Evolutionary conservation across 2,797 vertebrate species (phyloP).

Genomic region (Hephaestus fuliginosus): DNA sequence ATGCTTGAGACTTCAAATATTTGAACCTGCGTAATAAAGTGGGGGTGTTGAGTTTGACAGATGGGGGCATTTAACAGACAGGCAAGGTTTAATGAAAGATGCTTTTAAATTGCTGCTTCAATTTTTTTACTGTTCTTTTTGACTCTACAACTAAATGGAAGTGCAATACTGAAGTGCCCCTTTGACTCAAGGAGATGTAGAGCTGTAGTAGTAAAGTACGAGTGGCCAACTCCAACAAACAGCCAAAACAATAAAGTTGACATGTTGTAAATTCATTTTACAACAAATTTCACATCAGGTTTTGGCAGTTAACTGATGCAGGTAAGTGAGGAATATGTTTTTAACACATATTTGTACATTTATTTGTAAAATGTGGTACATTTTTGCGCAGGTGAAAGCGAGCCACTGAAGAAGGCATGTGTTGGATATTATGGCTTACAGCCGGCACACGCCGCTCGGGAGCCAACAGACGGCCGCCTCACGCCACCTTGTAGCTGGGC

Average conservation of each 20-base stretch:
- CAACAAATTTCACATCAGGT: not conserved
- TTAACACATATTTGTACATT: not conserved
- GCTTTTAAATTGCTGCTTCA: not conserved
- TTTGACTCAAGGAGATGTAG: slow-evolving; percentile 4
- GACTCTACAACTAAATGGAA: not conserved
- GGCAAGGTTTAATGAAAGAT: slow-evolving; percentile 2
- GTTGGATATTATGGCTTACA: slow-evolving; percentile 71
- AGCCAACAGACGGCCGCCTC: slow-evolving; percentile 72
- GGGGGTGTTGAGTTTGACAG: slow-evolving; percentile 8
- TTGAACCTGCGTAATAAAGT: not conserved
- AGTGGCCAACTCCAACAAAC: not conserved
- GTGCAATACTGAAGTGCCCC: not conserved
- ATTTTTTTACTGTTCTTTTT: slow-evolving; percentile 11
- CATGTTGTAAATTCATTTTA: not conserved
- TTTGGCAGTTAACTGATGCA: not conserved
- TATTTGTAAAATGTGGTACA: not conserved
- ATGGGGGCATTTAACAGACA: slow-evolving; percentile 6
- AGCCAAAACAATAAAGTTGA: not conserved
- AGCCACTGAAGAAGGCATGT: slow-evolving; percentile 68
- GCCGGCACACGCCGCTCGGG: slow-evolving; percentile 60
- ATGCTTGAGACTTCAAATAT: slow-evolving; percentile 17
- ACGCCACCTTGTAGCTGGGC: slow-evolving; percentile 70
- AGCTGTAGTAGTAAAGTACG: too few relatives aligned
- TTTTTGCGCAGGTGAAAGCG: slow-evolving; percentile 56
- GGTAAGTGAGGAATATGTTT: not conserved